Percentiles rank a stretch among this genome's conserved stretches.
Evolutionary conservation across 2,888 invertebrate genomes (phyloP).

Genomic region (Machimus rusticus): DNA sequence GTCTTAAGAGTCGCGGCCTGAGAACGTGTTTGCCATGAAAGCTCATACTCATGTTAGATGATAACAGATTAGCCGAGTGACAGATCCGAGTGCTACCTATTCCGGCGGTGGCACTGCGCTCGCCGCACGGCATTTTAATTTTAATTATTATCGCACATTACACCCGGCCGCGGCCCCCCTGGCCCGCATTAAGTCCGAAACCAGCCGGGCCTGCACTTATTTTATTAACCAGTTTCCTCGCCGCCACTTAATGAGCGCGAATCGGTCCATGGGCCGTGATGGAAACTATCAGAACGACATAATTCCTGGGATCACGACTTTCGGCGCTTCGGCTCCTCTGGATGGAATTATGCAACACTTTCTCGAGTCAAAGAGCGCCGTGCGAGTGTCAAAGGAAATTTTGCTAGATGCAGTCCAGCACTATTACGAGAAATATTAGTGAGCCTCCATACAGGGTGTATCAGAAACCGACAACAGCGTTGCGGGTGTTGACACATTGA

Average conservation of each 20-base stretch:
- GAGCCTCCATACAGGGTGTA: not conserved
- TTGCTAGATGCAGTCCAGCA: not conserved
- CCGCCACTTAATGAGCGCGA: not conserved
- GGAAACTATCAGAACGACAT: slow-evolving; percentile 21
- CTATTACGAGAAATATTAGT: not conserved
- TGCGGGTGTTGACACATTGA: too few species aligned
- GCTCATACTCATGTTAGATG: slow-evolving; percentile 40
- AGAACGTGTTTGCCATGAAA: slow-evolving; percentile 38
- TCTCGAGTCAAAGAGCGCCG: slow-evolving; percentile 23
- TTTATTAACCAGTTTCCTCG: not conserved
- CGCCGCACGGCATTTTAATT: not conserved
- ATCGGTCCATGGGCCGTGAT: not conserved
- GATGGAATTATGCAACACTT: slow-evolving; percentile 24
- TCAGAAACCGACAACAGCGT: not conserved
- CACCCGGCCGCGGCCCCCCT: not conserved
- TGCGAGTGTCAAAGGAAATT: slow-evolving; percentile 24
- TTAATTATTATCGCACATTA: slow-evolving; percentile 31
- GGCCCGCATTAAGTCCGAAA: not conserved
- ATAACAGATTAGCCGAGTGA: slow-evolving; percentile 39
- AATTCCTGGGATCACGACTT: slow-evolving; percentile 24
- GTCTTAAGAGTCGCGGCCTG: not conserved
- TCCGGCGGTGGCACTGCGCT: not conserved
- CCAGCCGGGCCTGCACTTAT: not conserved
- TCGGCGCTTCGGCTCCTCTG: slow-evolving; percentile 13
- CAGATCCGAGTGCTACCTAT: slow-evolving; percentile 33